Evolutionary conservation across 2,797 vertebrate genomes (phyloP), one percentile per base, ranked within the genome.

Genomic region (Rhynchotus rufescens): DNA sequence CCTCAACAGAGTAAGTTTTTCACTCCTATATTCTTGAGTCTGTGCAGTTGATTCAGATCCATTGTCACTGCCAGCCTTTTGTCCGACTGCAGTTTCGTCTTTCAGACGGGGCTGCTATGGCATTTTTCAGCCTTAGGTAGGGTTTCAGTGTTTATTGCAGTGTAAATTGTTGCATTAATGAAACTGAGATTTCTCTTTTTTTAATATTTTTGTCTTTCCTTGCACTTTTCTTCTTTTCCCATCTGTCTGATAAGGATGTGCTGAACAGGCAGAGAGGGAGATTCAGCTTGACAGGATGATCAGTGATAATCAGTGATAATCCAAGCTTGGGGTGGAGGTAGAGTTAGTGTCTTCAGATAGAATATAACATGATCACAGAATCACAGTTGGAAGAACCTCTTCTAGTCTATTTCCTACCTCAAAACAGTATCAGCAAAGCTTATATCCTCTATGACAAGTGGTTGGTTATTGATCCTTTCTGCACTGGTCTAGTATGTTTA

Each of bases 391-490:
- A 93, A 73, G 15, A 93, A 69, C 30, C 10, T 80, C 25, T 64
- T 88, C 34, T 49, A 49, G 23, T 68, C 59, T 9, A 1, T 69
- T 87, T 85, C 62, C 42, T 81, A 38, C 44, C 34, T 23, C 19
- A 60, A 68, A n/a, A 38, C 51, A 40, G 3, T 59, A 38, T 78
- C 15, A 42, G 38, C 74, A 32, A 84, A 65, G n/a, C 77, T 67
- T 67, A 26, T 21, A 5, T 68, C 17, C 28, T 75, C 49, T 34
- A 68, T 75, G 34, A 21, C 59, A 78, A 73, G 62, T 73, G 23
- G 15, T 86, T 91, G 59, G 40, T 68, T 49, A 67, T 79, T 86
- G 62, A 59, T 86, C 61, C 30, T 87, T 90, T 86, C 64, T 87
- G 62, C 60, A n/a, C 78, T 76, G 59, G 6, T 66, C 2, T 54